Evolutionary conservation across 2,113 vertebrate genomes (phyloP), one percentile per base, ranked within the genome.

Genomic region (Hippocampus zosterae): DNA sequence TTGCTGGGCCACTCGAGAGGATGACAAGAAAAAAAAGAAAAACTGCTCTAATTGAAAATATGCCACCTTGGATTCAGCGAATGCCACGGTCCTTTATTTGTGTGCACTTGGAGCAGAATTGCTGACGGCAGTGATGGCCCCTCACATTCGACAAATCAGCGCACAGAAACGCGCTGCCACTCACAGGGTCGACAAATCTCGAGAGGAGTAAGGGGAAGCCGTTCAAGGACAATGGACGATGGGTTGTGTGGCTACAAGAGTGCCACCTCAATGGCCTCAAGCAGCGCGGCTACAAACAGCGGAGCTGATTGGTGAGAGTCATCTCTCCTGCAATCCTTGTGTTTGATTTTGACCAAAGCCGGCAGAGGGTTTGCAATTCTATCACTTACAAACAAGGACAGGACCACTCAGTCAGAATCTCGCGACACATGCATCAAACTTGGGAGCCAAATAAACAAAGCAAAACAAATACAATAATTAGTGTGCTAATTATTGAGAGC

Each of bases 31-130:
- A n/a, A 63, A 21, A 63, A 63, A 64, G 37, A 62, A 21, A 90
- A 83, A 65, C 71, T 37, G 33, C 75, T 78, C 80, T 81, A 88
- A 89, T 89, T 90, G 87, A 90, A 91, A 91, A 91, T 84, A 91
- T 23, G 79, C 73, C 83, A 92, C 90, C 88, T 90, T 89, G 88
- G 91, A 92, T 90, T 86, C 84, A 86, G 71, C 81, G 82, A 86
- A 85, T 89, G 88, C 87, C 90, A 89, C 77, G 56, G 75, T 82
- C 75, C 76, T 75, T 76, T 75, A 72, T 87, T 83, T 80, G 84
- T 67, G 81, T 69, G 71, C 75, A 85, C 81, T 84, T 76, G 85
- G 87, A 83, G 80, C 65, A 61, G 72, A 83, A 74, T 65, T 83
- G 85, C 79, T 81, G 82, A 87, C 75, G 68, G 66, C 40, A 72